Percentiles rank a stretch among this genome's conserved stretches.
These are phyloP conservation scores for Chaunax sp. DNA, from an alignment of 2,797 vertebrate genomes.

Conservation along the genomic window DNA sequence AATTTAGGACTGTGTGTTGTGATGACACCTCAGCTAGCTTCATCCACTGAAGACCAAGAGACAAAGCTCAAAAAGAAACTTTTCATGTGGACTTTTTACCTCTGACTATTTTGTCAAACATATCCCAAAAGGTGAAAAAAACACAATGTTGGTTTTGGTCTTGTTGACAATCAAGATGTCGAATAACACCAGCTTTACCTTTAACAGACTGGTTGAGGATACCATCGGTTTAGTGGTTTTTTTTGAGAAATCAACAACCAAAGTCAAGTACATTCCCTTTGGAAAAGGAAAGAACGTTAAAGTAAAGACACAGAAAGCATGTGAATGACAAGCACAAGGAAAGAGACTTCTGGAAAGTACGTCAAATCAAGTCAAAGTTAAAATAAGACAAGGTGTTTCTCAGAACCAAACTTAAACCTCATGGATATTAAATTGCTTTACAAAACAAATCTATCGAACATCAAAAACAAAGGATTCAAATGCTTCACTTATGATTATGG, in stretches of 20 bases:
- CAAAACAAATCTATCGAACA: constrained; percentile 54
- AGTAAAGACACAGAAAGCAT: constrained; percentile 34
- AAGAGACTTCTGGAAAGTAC: constrained; percentile 43
- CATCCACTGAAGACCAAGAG: neutral
- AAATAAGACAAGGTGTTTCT: constrained; percentile 43
- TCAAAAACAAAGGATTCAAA: constrained; percentile 52
- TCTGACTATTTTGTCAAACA: too few relatives aligned
- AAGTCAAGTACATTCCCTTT: constrained; percentile 61
- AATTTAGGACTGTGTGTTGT: neutral
- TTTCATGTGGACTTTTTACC: neutral
- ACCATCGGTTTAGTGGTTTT: constrained; percentile 31
- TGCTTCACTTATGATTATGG: neutral
- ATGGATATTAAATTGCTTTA: constrained; percentile 42
- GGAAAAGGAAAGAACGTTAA: constrained; percentile 53
- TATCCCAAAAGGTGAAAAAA: too few relatives aligned
- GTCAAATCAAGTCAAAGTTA: constrained; percentile 47
- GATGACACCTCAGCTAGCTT: neutral
- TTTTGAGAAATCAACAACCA: constrained; percentile 37
- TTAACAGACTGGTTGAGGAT: constrained; percentile 36
- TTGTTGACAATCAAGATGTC: constrained; percentile 14
- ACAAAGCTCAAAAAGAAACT: neutral
- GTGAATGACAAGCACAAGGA: constrained; percentile 19
- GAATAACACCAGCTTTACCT: constrained; percentile 2
- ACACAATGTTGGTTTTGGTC: neutral
- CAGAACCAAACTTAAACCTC: constrained; percentile 30